Percentiles rank a stretch among this genome's conserved stretches.
These are phyloP conservation scores for Camponotus floridanus DNA, from an alignment of 1,140 invertebrate species.

Conservation along the genomic window DNA sequence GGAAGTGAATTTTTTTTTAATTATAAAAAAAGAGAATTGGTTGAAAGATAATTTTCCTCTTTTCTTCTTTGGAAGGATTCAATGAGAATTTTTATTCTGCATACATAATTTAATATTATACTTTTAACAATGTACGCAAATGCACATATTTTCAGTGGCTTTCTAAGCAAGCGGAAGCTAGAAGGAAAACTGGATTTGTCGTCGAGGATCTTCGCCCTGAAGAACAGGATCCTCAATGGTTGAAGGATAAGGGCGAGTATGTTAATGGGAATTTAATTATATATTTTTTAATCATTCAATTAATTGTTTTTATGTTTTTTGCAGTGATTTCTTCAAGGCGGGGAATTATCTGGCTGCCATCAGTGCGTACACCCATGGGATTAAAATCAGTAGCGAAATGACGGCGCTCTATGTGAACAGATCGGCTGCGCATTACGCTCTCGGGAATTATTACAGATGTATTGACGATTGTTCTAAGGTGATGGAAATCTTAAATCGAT, in stretches of 20 bases:
- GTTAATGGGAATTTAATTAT: conserved; percentile 74
- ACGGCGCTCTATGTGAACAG: conserved; percentile 91
- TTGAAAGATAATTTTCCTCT: neutral
- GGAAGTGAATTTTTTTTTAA: neutral
- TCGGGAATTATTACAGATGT: conserved; percentile 91
- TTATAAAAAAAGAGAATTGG: neutral
- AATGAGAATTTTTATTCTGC: neutral
- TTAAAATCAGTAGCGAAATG: conserved; percentile 91
- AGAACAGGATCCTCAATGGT: conserved; percentile 93
- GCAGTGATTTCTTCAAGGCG: conserved; percentile 90
- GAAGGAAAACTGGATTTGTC: conserved; percentile 90
- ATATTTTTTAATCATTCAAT: conserved; percentile 26
- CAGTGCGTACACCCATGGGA: conserved; percentile 93
- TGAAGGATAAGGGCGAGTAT: conserved; percentile 93
- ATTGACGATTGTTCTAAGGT: conserved; percentile 89
- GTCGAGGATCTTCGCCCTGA: conserved; percentile 92
- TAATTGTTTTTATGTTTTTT: conserved; percentile 66
- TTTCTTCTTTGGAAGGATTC: neutral
- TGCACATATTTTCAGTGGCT: conserved; percentile 88
- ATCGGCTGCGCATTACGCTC: conserved; percentile 91
- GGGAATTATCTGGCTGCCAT: conserved; percentile 93
- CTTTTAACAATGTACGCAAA: neutral
- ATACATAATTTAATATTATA: neutral
- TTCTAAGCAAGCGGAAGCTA: conserved; percentile 91
- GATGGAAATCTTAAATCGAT: conserved; percentile 51